Conservation (phyloP, 2,797 vertebrate genomes). For the Centroberyx gerrardi region DNA sequence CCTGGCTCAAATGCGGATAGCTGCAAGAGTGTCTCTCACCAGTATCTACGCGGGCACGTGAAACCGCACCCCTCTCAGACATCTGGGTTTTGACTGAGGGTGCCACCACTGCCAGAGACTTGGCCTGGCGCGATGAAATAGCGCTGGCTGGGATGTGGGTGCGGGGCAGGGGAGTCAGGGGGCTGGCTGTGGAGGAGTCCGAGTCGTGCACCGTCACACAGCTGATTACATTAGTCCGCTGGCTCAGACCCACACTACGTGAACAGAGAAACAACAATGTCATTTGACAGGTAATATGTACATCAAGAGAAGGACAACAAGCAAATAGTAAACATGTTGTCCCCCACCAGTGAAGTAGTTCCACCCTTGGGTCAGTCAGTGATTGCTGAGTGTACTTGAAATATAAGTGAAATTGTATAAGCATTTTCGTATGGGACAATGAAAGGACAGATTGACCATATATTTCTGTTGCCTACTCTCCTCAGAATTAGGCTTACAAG, state of each 20-base stretch:
- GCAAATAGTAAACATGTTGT: no score
- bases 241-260: slow-evolving; percentile 88
- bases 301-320: background rate
- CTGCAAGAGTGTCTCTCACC: slow-evolving; percentile 45
- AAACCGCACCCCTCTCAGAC: slow-evolving; percentile 77
- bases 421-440: no score
- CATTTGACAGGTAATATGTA: background rate
- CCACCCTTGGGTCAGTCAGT: no score
- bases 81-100: slow-evolving; percentile 92
- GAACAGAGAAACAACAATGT: slow-evolving; percentile 5
- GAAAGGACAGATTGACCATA: no score
- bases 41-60: slow-evolving; percentile 68
- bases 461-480: no score
- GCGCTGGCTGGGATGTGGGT: slow-evolving; percentile 75
- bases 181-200: slow-evolving; percentile 94
- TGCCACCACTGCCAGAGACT: slow-evolving; percentile 94
- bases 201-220: slow-evolving; percentile 98
- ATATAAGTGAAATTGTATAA: no score
- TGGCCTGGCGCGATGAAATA: slow-evolving; percentile 82
- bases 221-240: slow-evolving; percentile 98
- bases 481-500: no score
- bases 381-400: no score
- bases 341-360: no score
- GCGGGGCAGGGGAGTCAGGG: slow-evolving; percentile 89
- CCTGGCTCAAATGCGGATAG: background rate